phyloP scores from a whole-genome alignment of 2,113 vertebrate species.

The Heteronetta atricapilla region DNA sequence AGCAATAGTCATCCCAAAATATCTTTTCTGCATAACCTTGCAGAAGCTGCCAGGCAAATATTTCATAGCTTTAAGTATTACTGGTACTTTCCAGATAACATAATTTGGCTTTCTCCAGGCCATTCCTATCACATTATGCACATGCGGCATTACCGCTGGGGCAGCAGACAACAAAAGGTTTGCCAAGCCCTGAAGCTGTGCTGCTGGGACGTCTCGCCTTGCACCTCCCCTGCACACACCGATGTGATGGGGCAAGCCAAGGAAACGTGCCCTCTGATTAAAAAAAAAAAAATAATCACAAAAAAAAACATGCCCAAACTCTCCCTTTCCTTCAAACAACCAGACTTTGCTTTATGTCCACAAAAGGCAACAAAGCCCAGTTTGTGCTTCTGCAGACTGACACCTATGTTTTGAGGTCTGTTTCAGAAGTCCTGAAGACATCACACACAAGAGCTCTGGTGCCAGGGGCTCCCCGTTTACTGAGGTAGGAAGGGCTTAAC shows the following conservation, averaged over 20 bases:
- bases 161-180: not conserved
- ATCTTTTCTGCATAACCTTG: conserved; percentile 1
- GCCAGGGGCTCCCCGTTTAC: not conserved
- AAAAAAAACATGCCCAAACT: not conserved
- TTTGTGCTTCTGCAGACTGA: not conserved
- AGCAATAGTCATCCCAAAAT: not conserved
- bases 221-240: not conserved
- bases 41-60: conserved; percentile 41
- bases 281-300: no score
- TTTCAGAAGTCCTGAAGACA: not conserved
- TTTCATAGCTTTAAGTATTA: conserved; percentile 14
- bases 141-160: not conserved
- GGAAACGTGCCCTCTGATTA: not conserved
- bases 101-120: conserved; percentile 35
- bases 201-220: not conserved
- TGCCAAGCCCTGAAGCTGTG: not conserved
- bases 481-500: not conserved
- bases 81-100: conserved; percentile 53
- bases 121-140: conserved; percentile 9
- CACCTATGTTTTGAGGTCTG: not conserved
- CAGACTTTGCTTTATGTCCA: not conserved
- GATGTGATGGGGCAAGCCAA: not conserved
- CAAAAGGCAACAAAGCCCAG: not conserved
- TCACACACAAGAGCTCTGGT: fast-evolving
- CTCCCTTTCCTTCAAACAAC: not conserved